A percentile compares a stretch with the other conserved stretches of the same genome.
Conservation (phyloP, 2,797 vertebrate species). For the Leuciscus waleckii region DNA sequence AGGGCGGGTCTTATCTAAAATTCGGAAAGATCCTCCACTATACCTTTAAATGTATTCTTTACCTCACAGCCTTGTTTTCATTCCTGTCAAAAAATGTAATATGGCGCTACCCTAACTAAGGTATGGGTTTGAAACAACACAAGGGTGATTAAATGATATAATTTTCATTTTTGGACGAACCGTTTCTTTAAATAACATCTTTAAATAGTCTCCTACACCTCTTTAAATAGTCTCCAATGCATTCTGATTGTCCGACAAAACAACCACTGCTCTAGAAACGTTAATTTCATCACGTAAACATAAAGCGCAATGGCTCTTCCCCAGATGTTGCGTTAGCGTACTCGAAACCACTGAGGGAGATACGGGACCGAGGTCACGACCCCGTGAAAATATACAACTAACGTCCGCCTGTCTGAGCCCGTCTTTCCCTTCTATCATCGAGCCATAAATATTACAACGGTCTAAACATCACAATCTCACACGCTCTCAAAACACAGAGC, state of each 20-base stretch:
- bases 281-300: slow-evolving; percentile 2
- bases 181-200: slow-evolving; percentile 11
- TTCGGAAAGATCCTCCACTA: too few relatives aligned
- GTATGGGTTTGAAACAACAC: background rate
- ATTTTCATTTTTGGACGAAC: background rate
- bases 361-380: slow-evolving; percentile 19
- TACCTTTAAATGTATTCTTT: too few relatives aligned
- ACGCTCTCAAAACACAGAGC: slow-evolving; percentile 36
- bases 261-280: background rate
- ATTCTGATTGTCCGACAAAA: background rate
- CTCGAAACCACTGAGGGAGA: slow-evolving; percentile 12
- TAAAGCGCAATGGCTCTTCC: slow-evolving; percentile 1
- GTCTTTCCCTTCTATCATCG: slow-evolving; percentile 27
- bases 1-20: too few relatives aligned
- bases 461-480: slow-evolving; percentile 41
- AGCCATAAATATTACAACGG: slow-evolving; percentile 49
- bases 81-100: background rate
- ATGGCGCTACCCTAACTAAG: background rate
- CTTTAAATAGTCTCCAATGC: background rate
- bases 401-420: slow-evolving; percentile 3
- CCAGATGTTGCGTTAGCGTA: slow-evolving; percentile 31
- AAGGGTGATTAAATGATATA: background rate
- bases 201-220: slow-evolving; percentile 1
- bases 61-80: background rate
- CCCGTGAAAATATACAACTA: slow-evolving; percentile 19